Base-by-base conservation (phyloP, 2,797 vertebrate species). In the Hephaestus fuliginosus region DNA sequence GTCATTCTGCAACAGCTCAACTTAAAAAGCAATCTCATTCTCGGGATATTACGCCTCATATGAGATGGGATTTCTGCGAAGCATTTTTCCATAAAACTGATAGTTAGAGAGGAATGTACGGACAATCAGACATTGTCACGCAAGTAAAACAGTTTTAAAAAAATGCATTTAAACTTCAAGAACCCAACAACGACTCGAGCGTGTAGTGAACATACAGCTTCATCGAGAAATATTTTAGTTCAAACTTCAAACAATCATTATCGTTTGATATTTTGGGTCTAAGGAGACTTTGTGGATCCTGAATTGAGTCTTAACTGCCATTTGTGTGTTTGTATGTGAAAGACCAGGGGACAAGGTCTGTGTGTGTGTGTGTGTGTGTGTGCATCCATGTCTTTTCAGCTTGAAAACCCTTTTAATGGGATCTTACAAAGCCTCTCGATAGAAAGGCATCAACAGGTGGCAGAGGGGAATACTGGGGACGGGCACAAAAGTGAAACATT, bases 361-460 rank as follows among this genome's bases (percentile, higher is more conserved):
- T 5, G 5, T 33, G 30, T 33, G 30, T 33, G 30, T 33, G 30
- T 30, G 60, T 73, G 64, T 75, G 48, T 28, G 17, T 51, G 56
- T 72, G 56, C 28, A 46, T 78, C 39, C 46, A 13, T 63, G 72
- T 62, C 82, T 79, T 84, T 84, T 83, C 83, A 80, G 56, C 56
- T 64, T 65, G 63, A 79, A 69, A 82, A 84, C 70, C 30, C 14
- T 41, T 64, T 62, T 68, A 65, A 74, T 41, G 22, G 65, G 28
- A 44, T 64, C 68, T 68, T n/a, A 77, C 81, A 90, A 89, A 85
- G 82, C 72, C 44, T 86, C 33, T 2, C 62, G 61, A 82, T 73
- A 84, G 69, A 89, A 84, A 83, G 72, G 74, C 77, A 91, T 82
- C 89, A 91, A 92, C 94, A 94, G 92, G 88, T 93, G 90, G 90